These are phyloP conservation scores for Eira barbara DNA, from an alignment of 2,113 vertebrate genomes.

Conservation along the genomic window DNA sequence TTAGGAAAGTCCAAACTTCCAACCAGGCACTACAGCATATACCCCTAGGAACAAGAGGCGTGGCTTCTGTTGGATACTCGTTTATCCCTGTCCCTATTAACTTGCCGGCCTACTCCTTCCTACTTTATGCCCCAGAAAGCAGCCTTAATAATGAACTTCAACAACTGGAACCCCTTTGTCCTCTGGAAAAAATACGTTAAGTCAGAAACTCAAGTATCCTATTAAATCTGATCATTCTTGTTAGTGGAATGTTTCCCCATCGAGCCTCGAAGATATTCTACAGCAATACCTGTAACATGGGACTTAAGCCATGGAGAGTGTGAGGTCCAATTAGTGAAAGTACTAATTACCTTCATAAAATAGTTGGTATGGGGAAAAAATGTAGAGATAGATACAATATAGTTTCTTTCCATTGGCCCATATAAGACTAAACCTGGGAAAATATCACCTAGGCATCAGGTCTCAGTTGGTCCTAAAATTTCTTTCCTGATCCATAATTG, in stretches of 20 bases:
- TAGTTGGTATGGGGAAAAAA: background rate
- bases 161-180: background rate
- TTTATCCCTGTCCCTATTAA: background rate
- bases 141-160: background rate
- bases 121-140: background rate
- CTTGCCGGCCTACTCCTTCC: background rate
- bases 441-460: slow-evolving; percentile 37
- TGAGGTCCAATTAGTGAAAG: slow-evolving; percentile 61
- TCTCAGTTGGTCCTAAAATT: slow-evolving; percentile 50
- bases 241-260: background rate
- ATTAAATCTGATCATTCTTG: slow-evolving; percentile 44
- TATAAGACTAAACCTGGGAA: slow-evolving; percentile 43
- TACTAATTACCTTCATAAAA: slow-evolving; percentile 73
- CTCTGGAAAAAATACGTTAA: slow-evolving; percentile 23
- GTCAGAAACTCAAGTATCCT: slow-evolving; percentile 34
- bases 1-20: slow-evolving; percentile 73
- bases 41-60: accelerated
- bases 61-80: accelerated
- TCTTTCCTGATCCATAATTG: slow-evolving; percentile 62
- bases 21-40: background rate
- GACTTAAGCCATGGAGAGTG: background rate
- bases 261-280: background rate
- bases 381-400: background rate
- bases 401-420: slow-evolving; percentile 57
- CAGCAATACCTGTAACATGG: background rate